These are phyloP conservation scores for Hiodon alosoides DNA, from an alignment of 2,113 vertebrate species.

Conservation along the genomic window DNA sequence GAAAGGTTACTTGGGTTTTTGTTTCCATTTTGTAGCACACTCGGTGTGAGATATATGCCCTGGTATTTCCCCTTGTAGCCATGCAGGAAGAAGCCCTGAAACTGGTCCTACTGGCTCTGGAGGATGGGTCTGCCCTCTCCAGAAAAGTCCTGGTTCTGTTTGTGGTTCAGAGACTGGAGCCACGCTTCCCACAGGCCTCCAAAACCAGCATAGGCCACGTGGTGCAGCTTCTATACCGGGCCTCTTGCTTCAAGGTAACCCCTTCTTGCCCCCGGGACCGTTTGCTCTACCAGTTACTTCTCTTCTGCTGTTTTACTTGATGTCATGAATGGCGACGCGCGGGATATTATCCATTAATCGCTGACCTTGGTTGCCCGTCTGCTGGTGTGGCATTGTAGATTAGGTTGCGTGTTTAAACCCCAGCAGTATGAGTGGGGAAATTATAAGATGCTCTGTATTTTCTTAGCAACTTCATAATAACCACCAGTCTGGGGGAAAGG, in stretches of 20 bases:
- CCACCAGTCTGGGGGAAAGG: too few species aligned
- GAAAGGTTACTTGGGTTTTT: too few species aligned
- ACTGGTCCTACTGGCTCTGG: slow-evolving; percentile 87
- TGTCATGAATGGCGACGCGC: background rate
- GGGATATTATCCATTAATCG: too few species aligned
- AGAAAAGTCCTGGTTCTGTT: slow-evolving; percentile 96
- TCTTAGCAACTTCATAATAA: too few species aligned
- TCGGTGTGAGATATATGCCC: background rate
- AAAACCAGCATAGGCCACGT: slow-evolving; percentile 98
- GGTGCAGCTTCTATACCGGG: slow-evolving; percentile 95
- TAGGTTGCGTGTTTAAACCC: too few species aligned
- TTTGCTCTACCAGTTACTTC: background rate
- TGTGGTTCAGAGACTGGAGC: slow-evolving; percentile 94
- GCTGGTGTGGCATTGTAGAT: too few species aligned
- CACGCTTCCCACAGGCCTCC: slow-evolving; percentile 93
- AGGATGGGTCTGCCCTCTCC: slow-evolving; percentile 92
- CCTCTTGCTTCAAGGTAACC: slow-evolving; percentile 93
- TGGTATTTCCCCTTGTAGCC: slow-evolving; percentile 56
- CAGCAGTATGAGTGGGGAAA: too few species aligned
- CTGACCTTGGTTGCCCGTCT: too few species aligned
- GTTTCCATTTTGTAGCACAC: too few species aligned
- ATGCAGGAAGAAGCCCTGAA: slow-evolving; percentile 98
- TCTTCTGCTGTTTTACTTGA: background rate
- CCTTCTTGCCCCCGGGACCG: background rate
- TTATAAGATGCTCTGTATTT: too few species aligned